Base-by-base conservation (phyloP, 2,888 invertebrate genomes). In the Cynaeus angustus region DNA sequence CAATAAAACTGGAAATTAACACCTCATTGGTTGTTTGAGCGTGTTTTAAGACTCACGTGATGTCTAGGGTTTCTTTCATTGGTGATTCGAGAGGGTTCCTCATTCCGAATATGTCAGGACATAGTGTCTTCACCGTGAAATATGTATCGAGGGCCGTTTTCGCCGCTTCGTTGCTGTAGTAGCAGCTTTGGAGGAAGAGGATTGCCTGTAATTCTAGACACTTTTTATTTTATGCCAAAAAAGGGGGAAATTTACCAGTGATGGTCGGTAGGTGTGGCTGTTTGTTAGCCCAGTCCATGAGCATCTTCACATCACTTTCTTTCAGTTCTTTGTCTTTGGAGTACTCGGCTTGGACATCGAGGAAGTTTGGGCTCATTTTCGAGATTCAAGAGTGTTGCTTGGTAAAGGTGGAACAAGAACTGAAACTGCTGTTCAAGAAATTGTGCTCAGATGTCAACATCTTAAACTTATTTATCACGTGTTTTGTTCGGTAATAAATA, bases 81-180 rank as follows among this genome's bases (percentile, higher is more conserved):
- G 87, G 88, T 6, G 86, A 83, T 6, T 87, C 85, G 0, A 88
- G 84, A 1, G 87, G 82, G 73, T 89, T 87, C 70, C 91, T 82
- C 8, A n/a, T 37, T 7, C 33, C 53, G 9, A 92, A 93, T 78
- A 91, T 87, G 71, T 89, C 90, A 0, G 88, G 88, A 77, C 91
- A 90, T 71, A 90, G 89, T 0, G 91, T 90, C 75, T 89, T 88
- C 4, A 91, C 85, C 0, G 92, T 92, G 77, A 88, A 90, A 82
- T 90, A 89, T 0, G 88, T 88, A 76, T 94, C 93, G 33, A 94
- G 86, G 7, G 92, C 91, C 50, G 86, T 86, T 81, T 94, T 94
- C 0, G 94, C 87, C 12, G 89, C 86, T 74, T 92, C 92, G 58
- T 91, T 85, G 73, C 91, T 90, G 75, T 88, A 89, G 66, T 88